Evolutionary conservation across 2,888 invertebrate genomes (phyloP), one percentile per base, ranked within the genome.

Genomic region (Proisotoma minuta): DNA sequence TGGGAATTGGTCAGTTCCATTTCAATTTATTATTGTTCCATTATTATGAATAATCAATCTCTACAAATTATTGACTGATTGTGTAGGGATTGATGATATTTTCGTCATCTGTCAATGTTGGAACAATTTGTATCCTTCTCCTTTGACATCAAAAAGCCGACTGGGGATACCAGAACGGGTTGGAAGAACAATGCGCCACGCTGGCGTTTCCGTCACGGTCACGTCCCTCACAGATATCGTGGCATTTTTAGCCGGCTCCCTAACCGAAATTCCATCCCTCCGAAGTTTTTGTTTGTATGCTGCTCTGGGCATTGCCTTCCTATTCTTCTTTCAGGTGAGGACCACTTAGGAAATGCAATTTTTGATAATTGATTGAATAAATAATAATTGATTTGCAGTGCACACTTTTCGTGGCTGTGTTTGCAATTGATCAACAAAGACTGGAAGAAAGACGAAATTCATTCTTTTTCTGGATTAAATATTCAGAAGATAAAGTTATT

Each of bases 241-340:
- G 18, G 73, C 73, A n/a, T 73, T 73, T 60, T 69, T 65, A 2
- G 67, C 72, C 15, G 73, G 73, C 8, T 71, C 63, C 50, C 66
- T 71, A 23, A 71, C 73, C 26, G 73, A 71, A 74, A 79, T 91
- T 63, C 91, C 91, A 22, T 88, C 88, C 2, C 79, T 91, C 29
- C 85, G 87, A 77, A 89, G 90, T 0, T 91, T 89, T 76, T 91
- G 91, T 76, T 81, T 90, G 56, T 91, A 88, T 76, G 89, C 89
- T 15, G 87, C 88, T 5, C 78, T 85, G 1, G 88, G 89, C 22
- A 87, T 91, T 1, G 81, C 88, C 62, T 84, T 87, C 74, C 87
- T 88, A 23, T 89, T 86, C 76, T 78, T 87, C 59, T 86, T 85
- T 75, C 87, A n/a, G n/a, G n/a, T n/a, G n/a, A n/a, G n/a, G n/a